These are phyloP conservation scores for Reinhardtius hippoglossoides DNA, from an alignment of 2,113 vertebrate genomes.

Conservation along the genomic window DNA sequence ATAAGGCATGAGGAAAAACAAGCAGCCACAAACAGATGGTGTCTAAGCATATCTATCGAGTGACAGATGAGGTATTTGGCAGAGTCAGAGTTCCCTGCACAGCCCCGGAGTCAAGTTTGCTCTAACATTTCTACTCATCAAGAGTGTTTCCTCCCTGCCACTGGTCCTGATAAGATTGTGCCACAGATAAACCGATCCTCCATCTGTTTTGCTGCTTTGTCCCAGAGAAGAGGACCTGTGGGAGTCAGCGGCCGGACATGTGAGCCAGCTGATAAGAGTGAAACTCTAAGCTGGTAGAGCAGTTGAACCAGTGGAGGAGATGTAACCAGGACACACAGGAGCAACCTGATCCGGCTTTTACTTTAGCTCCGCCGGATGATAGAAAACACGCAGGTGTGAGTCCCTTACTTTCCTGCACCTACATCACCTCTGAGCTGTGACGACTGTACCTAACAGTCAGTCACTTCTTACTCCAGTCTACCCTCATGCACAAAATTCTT, in stretches of 20 bases:
- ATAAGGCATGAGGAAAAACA: slow-evolving; percentile 1
- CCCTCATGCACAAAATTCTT: accelerated
- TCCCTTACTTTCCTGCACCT: not conserved
- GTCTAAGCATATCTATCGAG: not conserved
- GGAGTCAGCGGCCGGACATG: slow-evolving; percentile 63
- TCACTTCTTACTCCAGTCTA: not conserved
- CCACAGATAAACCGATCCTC: slow-evolving; percentile 48
- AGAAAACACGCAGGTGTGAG: slow-evolving; percentile 40
- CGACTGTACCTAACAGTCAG: slow-evolving; percentile 32
- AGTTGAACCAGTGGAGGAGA: slow-evolving; percentile 49
- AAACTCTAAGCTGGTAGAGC: slow-evolving; percentile 73
- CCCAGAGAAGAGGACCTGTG: slow-evolving; percentile 18
- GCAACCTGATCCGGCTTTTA: slow-evolving; percentile 70
- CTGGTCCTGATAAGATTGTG: slow-evolving; percentile 44
- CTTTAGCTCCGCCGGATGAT: slow-evolving; percentile 43
- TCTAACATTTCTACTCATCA: slow-evolving; percentile 26
- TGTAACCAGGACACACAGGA: slow-evolving; percentile 40
- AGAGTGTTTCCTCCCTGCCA: slow-evolving; percentile 35
- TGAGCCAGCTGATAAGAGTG: slow-evolving; percentile 76
- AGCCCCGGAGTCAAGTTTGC: not conserved
- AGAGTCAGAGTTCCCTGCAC: slow-evolving; percentile 9
- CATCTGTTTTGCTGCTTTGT: slow-evolving; percentile 18
- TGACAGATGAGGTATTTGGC: not conserved
- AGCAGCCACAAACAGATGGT: not conserved
- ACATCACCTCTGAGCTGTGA: slow-evolving; percentile 50